Percentiles rank a stretch among this genome's conserved stretches.
Conservation (phyloP, 2,888 invertebrate genomes). For the Diplazon laetatorius region DNA sequence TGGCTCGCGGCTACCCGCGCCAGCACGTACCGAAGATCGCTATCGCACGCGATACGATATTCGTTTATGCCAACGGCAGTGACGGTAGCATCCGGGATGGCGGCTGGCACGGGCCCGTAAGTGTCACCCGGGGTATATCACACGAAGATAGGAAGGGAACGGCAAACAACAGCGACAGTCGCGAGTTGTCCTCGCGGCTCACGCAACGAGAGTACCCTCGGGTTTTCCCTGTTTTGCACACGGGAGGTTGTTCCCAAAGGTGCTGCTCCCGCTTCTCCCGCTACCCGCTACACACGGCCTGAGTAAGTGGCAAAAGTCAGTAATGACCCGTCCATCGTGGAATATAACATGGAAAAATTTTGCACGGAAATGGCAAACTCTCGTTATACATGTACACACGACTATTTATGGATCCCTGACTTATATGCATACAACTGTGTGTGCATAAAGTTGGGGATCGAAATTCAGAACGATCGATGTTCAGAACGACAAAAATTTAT, state of each 20-base stretch:
- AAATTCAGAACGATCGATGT: no score
- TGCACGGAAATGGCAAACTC: not conserved
- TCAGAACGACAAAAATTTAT: no score
- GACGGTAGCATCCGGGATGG: slow-evolving; percentile 52
- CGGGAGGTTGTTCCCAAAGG: slow-evolving; percentile 33
- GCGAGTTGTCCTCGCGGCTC: slow-evolving; percentile 22
- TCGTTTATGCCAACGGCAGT: slow-evolving; percentile 53
- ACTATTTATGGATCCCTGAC: no score
- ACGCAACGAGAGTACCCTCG: no score
- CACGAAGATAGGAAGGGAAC: slow-evolving; percentile 31
- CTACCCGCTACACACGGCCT: slow-evolving; percentile 10
- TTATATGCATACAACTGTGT: no score
- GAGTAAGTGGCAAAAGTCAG: slow-evolving; percentile 40
- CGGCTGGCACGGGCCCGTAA: slow-evolving; percentile 50
- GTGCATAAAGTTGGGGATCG: no score
- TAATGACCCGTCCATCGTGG: slow-evolving; percentile 34
- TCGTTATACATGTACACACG: not conserved
- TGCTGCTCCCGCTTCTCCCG: slow-evolving; percentile 21
- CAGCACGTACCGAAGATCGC: slow-evolving; percentile 46
- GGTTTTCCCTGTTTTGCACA: no score
- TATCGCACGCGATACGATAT: slow-evolving; percentile 63
- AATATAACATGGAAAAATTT: slow-evolving; percentile 20
- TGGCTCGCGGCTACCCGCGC: slow-evolving; percentile 29
- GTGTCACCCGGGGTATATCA: slow-evolving; percentile 59
- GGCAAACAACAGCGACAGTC: slow-evolving; percentile 41